Evolutionary conservation across 2,113 vertebrate species (phyloP), one percentile per base, ranked within the genome.

Genomic region (Menidia beryllina): DNA sequence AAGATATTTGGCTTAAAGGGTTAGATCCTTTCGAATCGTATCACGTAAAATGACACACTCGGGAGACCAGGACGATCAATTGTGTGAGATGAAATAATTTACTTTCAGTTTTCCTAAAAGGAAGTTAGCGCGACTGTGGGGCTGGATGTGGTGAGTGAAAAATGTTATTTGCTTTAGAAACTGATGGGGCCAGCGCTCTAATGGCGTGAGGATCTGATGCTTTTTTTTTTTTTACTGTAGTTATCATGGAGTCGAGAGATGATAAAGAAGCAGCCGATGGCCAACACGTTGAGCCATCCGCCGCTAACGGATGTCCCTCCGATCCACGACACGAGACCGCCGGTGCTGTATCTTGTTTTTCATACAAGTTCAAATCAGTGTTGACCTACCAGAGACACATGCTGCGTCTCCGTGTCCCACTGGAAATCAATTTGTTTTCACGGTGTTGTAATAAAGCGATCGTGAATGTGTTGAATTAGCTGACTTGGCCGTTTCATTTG

Each of bases 71-170:
- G 5, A 3, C 24, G 36, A 61, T 21, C 26, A 39, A 17, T 21
- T 83, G 66, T 67, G 81, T 81, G 72, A 84, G 64, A 19, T 79
- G 60, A 79, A 68, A 67, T 54, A 7, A 77, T 82, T 75, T 86
- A 90, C 81, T 93, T 93, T 93, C 91, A 87, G 80, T 93, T 92
- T 89, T 77, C 43, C 49, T 45, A 43, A 54, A 63, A 86, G 85
- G 80, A 85, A 90, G 86, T 89, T 82, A 68, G 67, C 66, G 58
- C 53, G 49, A 54, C 50, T 52, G 77, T 14, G 61, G 25, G 53
- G 30, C 63, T 83, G 21, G 50, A 88, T 74, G 75, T 54, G 74
- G 76, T 80, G 64, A 88, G 87, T 65, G 21, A 15, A 69, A 51
- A 11, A 15, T 21, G 20, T 2, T 1, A 23, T 54, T 24, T 17